Evolutionary conservation across 2,888 invertebrate genomes (phyloP), one percentile per base, ranked within the genome.

Genomic region (Dolichopus griseipennis): DNA sequence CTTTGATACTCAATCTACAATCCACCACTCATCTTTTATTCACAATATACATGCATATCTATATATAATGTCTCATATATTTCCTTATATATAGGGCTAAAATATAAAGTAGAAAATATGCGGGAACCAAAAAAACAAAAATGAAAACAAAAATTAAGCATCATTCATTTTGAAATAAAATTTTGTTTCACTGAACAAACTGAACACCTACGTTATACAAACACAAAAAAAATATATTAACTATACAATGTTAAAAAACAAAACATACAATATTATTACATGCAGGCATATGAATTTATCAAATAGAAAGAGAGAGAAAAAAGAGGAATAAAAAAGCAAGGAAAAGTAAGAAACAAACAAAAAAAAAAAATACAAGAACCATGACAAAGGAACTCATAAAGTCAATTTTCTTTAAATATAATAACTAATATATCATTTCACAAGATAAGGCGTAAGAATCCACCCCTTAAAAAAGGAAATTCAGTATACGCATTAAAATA

Each of bases 361-460:
- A 37, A 37, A 27, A 27, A 27, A 2, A 27, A 27, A 37, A 37
- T 10, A 37, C 6, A 52, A 18, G 6, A 52, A 52, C 52, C n/a
- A 18, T 52, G 52, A 52, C 52, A 52, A 52, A 52, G n/a, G 52
- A 63, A 63, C 63, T 20, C 63, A 63, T 63, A 63, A 63, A 63
- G 27, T 63, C 22, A 63, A 22, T 27, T 63, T 63, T 63, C 63
- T 63, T 63, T 12, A 63, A 63, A 63, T 63, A 27, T 63, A 33
- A 63, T 63, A 63, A 63, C 27, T 63, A 63, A 63, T 63, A 63
- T 63, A 63, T 63, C 63, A 63, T 63, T 27, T 63, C 27, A 52
- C 4, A 9, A 52, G 52, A 15, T 52, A 52, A 12, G 37, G 37
- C 37, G 37, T 37, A 37, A 1, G 8, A 10, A 10, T 37, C 12